Percentiles rank a stretch among this genome's conserved stretches.
These are phyloP conservation scores for Clarias magur DNA, from an alignment of 2,113 vertebrate genomes.

Conservation along the genomic window DNA sequence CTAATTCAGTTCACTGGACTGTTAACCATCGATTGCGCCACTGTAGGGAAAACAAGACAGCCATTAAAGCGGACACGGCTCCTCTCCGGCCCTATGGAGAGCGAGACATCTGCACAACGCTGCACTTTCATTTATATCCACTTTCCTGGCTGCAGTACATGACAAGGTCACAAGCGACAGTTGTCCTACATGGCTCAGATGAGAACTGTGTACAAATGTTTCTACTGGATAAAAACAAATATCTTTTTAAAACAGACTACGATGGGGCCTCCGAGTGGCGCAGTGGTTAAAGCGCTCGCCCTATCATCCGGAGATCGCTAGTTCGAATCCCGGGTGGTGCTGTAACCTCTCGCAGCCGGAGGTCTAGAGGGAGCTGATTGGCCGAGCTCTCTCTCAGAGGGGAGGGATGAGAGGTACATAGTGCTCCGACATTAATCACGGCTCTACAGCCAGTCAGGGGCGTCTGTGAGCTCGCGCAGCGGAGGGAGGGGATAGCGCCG, in stretches of 20 bases:
- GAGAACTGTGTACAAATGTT: conserved; percentile 9
- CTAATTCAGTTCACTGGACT: conserved; percentile 63
- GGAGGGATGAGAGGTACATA: too few relatives aligned
- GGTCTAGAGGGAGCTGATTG: too few relatives aligned
- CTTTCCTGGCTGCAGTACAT: conserved; percentile 25
- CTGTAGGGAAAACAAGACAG: conserved; percentile 47
- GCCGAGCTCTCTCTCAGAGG: too few relatives aligned
- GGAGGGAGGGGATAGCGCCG: too few relatives aligned
- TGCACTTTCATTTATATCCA: conserved; percentile 34
- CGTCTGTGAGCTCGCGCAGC: too few relatives aligned
- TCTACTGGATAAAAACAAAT: background rate
- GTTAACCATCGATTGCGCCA: conserved; percentile 56
- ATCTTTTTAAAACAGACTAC: background rate
- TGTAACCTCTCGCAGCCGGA: too few relatives aligned
- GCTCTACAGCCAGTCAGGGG: too few relatives aligned
- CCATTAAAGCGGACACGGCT: conserved; percentile 43
- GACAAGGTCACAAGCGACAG: conserved; percentile 26
- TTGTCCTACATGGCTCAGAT: background rate
- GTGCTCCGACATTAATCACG: too few relatives aligned
- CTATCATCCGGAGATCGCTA: too few relatives aligned
- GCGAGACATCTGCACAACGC: background rate
- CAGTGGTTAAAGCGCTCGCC: too few relatives aligned
- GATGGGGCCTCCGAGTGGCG: too few relatives aligned
- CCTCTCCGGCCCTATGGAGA: conserved; percentile 19
- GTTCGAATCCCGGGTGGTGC: too few relatives aligned